Conservation (phyloP, 23 tunicate genomes). For the Styela clava region DNA sequence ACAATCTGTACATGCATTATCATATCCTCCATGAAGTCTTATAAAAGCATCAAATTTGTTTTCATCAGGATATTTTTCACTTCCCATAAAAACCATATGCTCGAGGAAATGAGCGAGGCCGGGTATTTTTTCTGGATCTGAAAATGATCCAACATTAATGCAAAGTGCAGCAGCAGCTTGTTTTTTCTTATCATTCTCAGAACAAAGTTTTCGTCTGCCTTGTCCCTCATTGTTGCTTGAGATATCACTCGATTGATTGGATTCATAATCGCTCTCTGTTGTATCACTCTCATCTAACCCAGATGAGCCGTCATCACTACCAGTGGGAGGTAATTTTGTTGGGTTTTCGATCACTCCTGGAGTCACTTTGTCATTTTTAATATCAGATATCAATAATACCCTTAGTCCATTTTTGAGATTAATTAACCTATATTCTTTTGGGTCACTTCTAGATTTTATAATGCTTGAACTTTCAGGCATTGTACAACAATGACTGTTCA, state of each 20-base stretch:
- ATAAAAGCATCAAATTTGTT: conserved; percentile 77
- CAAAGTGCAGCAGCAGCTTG: conserved; percentile 90
- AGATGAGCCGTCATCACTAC: not conserved
- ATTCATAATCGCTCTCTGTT: not conserved
- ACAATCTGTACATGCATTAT: conserved; percentile 76
- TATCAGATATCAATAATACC: conserved; percentile 13
- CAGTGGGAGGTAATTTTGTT: not conserved
- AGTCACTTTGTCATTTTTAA: not conserved
- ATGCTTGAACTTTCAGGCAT: conserved; percentile 7
- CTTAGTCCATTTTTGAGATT: conserved; percentile 18
- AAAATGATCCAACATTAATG: conserved; percentile 80
- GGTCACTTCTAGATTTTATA: conserved; percentile 13
- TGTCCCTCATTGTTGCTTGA: conserved; percentile 13
- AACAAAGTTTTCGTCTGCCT: not conserved
- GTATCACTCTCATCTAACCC: not conserved
- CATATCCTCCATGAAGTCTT: conserved; percentile 53
- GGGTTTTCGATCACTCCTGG: not conserved
- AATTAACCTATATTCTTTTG: conserved; percentile 25
- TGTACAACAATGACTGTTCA: no score
- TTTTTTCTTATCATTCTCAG: conserved; percentile 17
- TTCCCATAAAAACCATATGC: conserved; percentile 99
- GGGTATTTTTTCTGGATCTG: conserved; percentile 70
- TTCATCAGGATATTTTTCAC: conserved; percentile 86
- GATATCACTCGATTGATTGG: not conserved
- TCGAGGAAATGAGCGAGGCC: conserved; percentile 95